Percentiles rank a stretch among this genome's conserved stretches.
Conservation (phyloP, 1,140 invertebrate species). For the Ceratina calcarata region DNA sequence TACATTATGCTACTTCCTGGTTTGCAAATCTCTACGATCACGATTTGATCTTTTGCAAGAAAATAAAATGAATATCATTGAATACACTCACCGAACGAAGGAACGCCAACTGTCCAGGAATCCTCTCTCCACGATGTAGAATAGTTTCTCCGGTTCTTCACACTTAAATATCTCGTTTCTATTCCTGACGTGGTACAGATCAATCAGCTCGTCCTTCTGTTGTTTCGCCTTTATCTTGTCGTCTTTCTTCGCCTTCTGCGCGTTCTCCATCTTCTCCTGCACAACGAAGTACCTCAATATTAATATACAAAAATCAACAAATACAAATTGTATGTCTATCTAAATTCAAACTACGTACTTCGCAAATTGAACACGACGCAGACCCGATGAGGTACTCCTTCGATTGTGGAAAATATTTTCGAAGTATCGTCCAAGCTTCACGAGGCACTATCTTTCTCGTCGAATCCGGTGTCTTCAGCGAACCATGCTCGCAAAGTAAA, state of each 20-base stretch:
- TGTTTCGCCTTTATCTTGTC: constrained; percentile 76
- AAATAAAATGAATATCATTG: neutral
- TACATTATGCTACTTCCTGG: too few relatives aligned
- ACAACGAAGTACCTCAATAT: neutral
- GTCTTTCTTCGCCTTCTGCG: constrained; percentile 73
- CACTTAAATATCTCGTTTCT: constrained; percentile 70
- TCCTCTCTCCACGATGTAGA: constrained; percentile 73
- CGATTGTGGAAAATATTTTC: constrained; percentile 82
- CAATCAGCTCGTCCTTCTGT: constrained; percentile 72
- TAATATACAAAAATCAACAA: neutral
- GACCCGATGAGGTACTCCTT: constrained; percentile 75
- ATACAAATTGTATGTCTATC: neutral
- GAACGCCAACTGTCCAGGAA: constrained; percentile 75
- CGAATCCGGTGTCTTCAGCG: constrained; percentile 71
- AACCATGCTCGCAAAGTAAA: constrained; percentile 81
- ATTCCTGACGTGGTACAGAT: constrained; percentile 73
- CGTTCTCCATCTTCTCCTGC: constrained; percentile 72
- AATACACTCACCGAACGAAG: constrained; percentile 74
- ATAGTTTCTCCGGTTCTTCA: constrained; percentile 56
- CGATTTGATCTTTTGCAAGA: neutral
- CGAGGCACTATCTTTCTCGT: constrained; percentile 78
- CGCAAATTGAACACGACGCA: constrained; percentile 78
- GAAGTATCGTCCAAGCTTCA: constrained; percentile 81
- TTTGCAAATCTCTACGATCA: too few relatives aligned
- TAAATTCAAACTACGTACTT: constrained; percentile 65